Conservation (phyloP, 2,113 vertebrate genomes). For the Cyprinodon brontotheroides region DNA sequence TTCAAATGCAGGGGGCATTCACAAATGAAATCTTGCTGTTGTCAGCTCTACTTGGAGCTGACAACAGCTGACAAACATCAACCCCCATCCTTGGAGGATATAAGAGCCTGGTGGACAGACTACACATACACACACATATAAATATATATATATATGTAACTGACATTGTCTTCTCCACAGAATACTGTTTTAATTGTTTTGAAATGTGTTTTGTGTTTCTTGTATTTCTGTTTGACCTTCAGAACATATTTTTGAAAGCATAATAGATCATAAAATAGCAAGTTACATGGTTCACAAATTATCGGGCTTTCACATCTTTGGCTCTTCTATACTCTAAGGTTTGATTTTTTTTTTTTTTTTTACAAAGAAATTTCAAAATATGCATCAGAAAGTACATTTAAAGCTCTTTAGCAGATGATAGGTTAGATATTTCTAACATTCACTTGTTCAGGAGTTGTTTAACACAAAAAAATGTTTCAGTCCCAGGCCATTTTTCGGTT, state of each 20-base stretch:
- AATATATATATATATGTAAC: background rate
- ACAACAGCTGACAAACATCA: background rate
- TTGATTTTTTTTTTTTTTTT: too few species aligned
- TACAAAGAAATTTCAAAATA: too few species aligned
- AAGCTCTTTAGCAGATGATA: too few species aligned
- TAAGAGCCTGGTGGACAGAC: background rate
- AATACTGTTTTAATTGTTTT: background rate
- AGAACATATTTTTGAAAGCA: background rate
- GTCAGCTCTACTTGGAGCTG: background rate
- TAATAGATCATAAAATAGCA: background rate
- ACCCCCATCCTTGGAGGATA: background rate
- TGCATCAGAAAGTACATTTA: too few species aligned
- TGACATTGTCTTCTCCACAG: background rate
- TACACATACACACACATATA: background rate
- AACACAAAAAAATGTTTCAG: background rate
- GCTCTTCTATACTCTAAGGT: too few species aligned
- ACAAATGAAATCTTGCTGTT: background rate
- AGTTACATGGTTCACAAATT: too few species aligned
- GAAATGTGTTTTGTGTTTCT: background rate
- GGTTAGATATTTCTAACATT: background rate
- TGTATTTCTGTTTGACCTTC: background rate
- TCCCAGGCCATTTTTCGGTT: background rate
- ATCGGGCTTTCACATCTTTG: too few species aligned
- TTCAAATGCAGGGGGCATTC: background rate
- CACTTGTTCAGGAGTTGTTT: background rate